phyloP scores from a whole-genome alignment of 2,113 vertebrate species.

The Erythrocercus mccallii region DNA sequence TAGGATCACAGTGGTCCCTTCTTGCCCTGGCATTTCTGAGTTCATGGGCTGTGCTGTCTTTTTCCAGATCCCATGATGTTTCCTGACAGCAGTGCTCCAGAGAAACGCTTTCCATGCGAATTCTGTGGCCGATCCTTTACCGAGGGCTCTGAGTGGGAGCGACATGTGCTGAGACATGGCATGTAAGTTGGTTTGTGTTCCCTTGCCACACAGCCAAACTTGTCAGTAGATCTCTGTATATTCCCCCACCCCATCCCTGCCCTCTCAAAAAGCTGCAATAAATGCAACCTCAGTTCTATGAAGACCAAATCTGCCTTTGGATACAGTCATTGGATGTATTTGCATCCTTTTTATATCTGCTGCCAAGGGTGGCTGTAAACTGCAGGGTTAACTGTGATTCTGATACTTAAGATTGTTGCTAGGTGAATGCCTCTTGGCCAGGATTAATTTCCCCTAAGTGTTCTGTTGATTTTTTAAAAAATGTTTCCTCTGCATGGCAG shows the following conservation, averaged over 20 bases:
- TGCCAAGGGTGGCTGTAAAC: not conserved
- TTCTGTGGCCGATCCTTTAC: conserved; percentile 95
- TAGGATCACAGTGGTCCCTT: not conserved
- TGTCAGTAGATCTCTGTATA: not conserved
- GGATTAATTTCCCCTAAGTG: not conserved
- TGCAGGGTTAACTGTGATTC: not conserved
- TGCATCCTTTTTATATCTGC: not conserved
- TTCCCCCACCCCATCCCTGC: not conserved
- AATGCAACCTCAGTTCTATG: not conserved
- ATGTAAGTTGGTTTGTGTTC: conserved; percentile 81
- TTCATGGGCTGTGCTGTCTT: not conserved
- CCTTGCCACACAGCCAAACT: not conserved
- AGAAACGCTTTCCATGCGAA: conserved; percentile 91
- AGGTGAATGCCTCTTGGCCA: not conserved
- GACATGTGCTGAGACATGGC: conserved; percentile 93
- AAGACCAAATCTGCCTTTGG: not conserved
- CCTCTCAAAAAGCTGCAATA: not conserved
- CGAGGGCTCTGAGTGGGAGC: conserved; percentile 92
- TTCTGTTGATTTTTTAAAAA: not conserved
- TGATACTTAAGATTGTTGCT: not conserved
- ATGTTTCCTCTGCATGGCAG: not conserved
- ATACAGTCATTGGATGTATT: not conserved
- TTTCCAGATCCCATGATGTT: conserved; percentile 72
- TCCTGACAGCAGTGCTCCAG: conserved; percentile 71
- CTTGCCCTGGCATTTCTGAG: not conserved